These are phyloP conservation scores for Falco columbarius DNA, from an alignment of 2,797 vertebrate genomes.

Conservation along the genomic window DNA sequence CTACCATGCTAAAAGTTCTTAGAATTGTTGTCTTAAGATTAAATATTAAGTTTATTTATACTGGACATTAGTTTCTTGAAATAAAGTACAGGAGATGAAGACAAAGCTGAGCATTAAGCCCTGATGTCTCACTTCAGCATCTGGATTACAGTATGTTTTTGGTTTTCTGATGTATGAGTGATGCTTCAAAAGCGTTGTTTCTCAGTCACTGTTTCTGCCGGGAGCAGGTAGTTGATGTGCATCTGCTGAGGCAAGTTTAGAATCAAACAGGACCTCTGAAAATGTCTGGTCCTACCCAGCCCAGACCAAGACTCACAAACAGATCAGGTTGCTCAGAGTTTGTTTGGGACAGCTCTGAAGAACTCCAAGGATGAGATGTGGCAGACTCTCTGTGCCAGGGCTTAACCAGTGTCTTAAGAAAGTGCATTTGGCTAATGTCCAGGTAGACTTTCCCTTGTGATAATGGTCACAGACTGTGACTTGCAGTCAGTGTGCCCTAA, in stretches of 20 bases:
- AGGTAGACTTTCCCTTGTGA: background rate
- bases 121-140: background rate
- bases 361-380: background rate
- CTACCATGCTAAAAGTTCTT: background rate
- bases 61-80: background rate
- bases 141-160: background rate
- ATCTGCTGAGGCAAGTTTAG: background rate
- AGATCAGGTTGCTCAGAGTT: background rate
- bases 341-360: background rate
- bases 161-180: background rate
- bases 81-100: background rate
- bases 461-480: background rate
- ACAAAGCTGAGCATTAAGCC: background rate
- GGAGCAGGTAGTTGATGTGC: background rate
- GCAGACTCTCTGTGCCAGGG: background rate
- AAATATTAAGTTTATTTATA: background rate
- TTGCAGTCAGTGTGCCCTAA: background rate
- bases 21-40: background rate
- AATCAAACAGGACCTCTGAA: background rate
- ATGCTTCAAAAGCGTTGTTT: background rate
- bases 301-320: background rate
- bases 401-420: background rate
- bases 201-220: background rate
- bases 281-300: background rate
- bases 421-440: background rate